These are phyloP conservation scores for Eudorcas thomsonii DNA, from an alignment of 2,113 vertebrate species.

Conservation along the genomic window DNA sequence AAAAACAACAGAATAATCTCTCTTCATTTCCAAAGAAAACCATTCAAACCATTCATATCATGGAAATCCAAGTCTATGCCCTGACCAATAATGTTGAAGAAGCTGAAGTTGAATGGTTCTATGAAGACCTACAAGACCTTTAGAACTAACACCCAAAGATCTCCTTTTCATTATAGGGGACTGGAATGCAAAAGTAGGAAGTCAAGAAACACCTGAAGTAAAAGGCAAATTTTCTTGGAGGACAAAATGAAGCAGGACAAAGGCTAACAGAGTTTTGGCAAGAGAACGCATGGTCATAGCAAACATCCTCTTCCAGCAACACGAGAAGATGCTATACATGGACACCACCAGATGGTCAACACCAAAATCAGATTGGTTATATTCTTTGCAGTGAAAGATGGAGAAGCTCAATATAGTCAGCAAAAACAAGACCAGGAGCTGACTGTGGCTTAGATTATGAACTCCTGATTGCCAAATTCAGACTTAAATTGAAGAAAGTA, in stretches of 20 bases:
- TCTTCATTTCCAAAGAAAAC: not conserved
- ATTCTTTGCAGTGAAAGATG: not conserved
- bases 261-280: not conserved
- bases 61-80: not conserved
- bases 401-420: not conserved
- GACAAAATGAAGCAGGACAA: not conserved
- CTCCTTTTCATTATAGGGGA: not conserved
- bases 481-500: not conserved
- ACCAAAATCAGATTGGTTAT: not conserved
- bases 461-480: not conserved
- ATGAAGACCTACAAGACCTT: not conserved
- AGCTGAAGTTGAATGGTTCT: not conserved
- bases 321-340: not conserved
- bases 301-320: not conserved
- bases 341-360: not conserved
- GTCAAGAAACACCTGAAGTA: not conserved
- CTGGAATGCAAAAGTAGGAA: not conserved
- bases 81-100: not conserved
- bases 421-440: not conserved
- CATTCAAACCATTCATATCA: not conserved
- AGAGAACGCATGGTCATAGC: rapidly evolving
- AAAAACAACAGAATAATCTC: not conserved
- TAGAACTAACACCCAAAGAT: not conserved
- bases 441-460: not conserved
- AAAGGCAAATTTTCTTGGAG: not conserved